Percentiles rank a stretch among this genome's conserved stretches.
phyloP scores from a whole-genome alignment of 2,888 invertebrate genomes.

The Mythimna lalbum region DNA sequence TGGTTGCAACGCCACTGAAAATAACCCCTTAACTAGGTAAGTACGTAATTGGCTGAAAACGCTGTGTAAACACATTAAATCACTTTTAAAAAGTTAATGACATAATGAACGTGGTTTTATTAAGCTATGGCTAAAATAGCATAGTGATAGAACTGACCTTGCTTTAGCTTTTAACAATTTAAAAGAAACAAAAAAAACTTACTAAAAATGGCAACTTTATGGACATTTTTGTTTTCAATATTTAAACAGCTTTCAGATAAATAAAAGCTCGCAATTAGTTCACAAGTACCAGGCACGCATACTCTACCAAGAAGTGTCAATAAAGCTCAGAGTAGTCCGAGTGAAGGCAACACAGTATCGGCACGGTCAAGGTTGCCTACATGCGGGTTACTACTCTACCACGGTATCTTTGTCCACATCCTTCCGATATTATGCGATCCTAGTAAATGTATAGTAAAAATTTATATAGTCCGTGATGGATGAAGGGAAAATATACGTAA shows the following conservation, averaged over 20 bases:
- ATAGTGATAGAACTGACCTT: neutral
- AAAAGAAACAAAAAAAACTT: neutral
- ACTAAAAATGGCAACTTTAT: neutral
- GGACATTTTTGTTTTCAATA: neutral
- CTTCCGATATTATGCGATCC: conserved; percentile 60
- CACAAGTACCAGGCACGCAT: conserved; percentile 72
- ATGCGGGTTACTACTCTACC: conserved; percentile 54
- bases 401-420: conserved; percentile 48
- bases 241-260: conserved; percentile 26
- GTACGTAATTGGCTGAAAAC: conserved; percentile 15
- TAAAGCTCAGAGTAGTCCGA: conserved; percentile 54
- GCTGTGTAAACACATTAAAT: conserved; percentile 12
- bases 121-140: neutral
- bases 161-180: too few species aligned
- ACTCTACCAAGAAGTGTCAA: conserved; percentile 67
- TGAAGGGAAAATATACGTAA: neutral
- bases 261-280: conserved; percentile 65
- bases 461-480: neutral
- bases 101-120: conserved; percentile 15
- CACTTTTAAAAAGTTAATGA: neutral
- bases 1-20: conserved; percentile 30
- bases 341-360: conserved; percentile 67
- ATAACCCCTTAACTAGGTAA: conserved; percentile 9
- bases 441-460: conserved; percentile 48
- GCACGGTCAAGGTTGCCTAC: conserved; percentile 75